Conservation (phyloP, 2,113 vertebrate genomes). For the Laterallus jamaicensis region DNA sequence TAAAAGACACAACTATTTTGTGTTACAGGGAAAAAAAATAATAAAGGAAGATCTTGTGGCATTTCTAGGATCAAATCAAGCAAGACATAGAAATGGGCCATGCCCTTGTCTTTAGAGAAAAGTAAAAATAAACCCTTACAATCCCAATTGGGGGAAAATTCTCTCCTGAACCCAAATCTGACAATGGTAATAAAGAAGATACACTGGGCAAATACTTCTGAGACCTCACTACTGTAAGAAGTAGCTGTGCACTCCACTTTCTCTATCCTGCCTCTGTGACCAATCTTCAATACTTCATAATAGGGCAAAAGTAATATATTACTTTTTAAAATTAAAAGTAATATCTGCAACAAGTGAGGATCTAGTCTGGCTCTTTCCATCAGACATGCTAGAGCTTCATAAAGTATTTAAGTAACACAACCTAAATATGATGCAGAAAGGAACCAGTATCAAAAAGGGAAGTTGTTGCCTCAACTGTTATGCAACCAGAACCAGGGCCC, state of each 20-base stretch:
- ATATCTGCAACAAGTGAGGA: not conserved
- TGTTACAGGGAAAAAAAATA: not conserved
- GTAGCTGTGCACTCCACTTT: not conserved
- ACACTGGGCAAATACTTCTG: not conserved
- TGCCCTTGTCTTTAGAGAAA: not conserved
- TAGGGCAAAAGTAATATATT: not conserved
- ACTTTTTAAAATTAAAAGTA: too few relatives aligned
- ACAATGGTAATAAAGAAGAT: not conserved
- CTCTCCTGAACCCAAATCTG: not conserved
- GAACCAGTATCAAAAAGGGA: not conserved
- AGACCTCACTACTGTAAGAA: not conserved
- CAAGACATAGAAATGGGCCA: not conserved
- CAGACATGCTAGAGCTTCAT: not conserved
- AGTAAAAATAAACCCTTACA: not conserved
- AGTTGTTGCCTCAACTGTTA: not conserved
- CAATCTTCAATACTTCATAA: not conserved
- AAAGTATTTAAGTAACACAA: not conserved
- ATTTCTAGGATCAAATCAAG: not conserved
- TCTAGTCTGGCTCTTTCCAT: not conserved
- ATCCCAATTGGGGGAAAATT: rapidly evolving
- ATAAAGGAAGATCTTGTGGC: not conserved
- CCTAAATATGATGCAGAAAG: not conserved
- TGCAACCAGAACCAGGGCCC: not conserved
- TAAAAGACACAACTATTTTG: not conserved
- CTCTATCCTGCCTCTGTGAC: not conserved